Conservation (phyloP, 2,888 invertebrate genomes). For the Prosopocoilus inquinatus region DNA sequence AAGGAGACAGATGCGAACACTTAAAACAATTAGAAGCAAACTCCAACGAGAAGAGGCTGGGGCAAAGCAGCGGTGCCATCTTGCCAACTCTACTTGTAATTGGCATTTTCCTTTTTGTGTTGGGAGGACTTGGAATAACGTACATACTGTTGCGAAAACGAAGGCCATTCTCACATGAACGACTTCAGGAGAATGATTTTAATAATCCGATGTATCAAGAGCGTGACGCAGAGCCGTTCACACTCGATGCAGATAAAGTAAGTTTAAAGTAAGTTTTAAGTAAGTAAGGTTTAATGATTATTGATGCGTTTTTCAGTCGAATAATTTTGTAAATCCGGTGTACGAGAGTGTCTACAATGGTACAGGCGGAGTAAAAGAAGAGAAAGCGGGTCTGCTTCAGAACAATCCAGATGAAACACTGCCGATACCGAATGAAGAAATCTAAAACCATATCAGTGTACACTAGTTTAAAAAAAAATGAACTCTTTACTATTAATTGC, state of each 20-base stretch:
- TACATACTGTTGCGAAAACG: conserved; percentile 39
- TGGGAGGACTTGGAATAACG: conserved; percentile 35
- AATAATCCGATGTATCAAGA: conserved; percentile 89
- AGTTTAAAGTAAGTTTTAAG: conserved; percentile 11
- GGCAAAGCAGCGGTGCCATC: conserved; percentile 5
- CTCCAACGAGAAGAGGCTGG: conserved; percentile 1
- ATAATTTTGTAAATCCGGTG: conserved; percentile 83
- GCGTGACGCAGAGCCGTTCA: conserved; percentile 61
- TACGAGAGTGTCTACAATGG: conserved; percentile 77
- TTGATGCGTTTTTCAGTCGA: conserved; percentile 49
- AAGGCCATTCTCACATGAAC: conserved; percentile 70
- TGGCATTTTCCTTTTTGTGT: conserved; percentile 22
- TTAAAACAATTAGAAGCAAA: conserved; percentile 11
- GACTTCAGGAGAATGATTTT: conserved; percentile 76
- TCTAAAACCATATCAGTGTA: conserved; percentile 38
- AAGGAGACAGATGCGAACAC: conserved; percentile 53
- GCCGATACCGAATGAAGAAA: conserved; percentile 40
- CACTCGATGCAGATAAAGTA: conserved; percentile 63
- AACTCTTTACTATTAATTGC: conserved; percentile 38
- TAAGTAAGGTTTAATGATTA: conserved; percentile 5
- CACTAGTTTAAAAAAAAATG: not conserved
- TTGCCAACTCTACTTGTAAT: not conserved
- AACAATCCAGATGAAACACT: conserved; percentile 53
- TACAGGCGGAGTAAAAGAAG: conserved; percentile 51
- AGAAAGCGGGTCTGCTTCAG: conserved; percentile 57